Evolutionary conservation across 2,888 invertebrate species (phyloP), one percentile per base, ranked within the genome.

Genomic region (Microplitis manilae): DNA sequence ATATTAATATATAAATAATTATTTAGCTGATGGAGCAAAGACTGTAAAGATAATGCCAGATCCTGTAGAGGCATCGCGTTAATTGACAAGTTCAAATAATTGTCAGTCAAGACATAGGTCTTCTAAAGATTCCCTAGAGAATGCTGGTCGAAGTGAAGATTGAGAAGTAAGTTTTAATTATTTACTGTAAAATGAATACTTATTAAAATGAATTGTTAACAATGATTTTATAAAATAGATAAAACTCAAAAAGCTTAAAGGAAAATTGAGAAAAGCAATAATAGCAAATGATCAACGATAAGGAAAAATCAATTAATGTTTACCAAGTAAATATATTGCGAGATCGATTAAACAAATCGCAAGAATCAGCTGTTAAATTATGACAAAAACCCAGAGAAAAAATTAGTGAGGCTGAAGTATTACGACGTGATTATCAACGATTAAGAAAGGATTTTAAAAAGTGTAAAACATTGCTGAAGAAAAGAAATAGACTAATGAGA

Each of bases 181-280:
- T 68, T 61, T 13, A 15, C 77, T 76, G 73, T 60, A 40, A 65
- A 39, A 64, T 13, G 41, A 39, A 68, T 61, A 20, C 74, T 39
- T 73, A 50, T 15, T 1, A n/a, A 17, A 62, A 62, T 8, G 72
- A 9, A 70, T 60, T 76, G 61, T 4, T 2, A 50, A 68, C 15
- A 17, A 39, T 39, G 68, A 61, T 81, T 84, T 80, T 80, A 76
- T 83, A 83, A 92, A 93, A 9, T 91, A 97, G 97, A 93, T 95
- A 87, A 96, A 97, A 90, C 91, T 97, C 78, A 95, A 97, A 90
- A 98, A 98, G 87, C 94, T 98, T 73, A 98, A 99, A 90, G 99
- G 99, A 89, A 97, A 98, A 90, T 98, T 98, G 92, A 94, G 98
- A 81, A 98, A 97, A 91, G 98, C 99, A 79, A 99, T 99, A 99